A percentile compares a stretch with the other conserved stretches of the same genome.
Evolutionary conservation across 2,113 vertebrate genomes (phyloP).

Genomic region (Phyllostomus hastatus): DNA sequence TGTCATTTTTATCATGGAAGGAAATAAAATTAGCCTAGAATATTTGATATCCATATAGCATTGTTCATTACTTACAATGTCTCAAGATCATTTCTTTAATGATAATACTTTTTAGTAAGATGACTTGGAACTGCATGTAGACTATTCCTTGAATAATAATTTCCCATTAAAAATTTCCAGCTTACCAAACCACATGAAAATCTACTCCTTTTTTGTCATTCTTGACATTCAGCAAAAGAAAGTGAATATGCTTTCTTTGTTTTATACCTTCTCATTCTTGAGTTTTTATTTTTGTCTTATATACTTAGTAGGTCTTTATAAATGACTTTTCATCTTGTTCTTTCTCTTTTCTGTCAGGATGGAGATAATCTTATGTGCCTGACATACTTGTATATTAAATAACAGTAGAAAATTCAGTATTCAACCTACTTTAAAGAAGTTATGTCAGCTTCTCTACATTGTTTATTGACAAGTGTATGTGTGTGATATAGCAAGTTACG

Average conservation of each 20-base stretch:
- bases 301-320: not conserved
- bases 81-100: slow-evolving; percentile 16
- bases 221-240: not conserved
- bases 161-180: not conserved
- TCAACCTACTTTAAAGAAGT: not conserved
- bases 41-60: not conserved
- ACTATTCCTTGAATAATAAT: not conserved
- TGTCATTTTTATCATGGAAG: slow-evolving; percentile 26
- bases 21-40: not conserved
- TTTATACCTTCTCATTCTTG: slow-evolving; percentile 16
- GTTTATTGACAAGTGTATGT: not conserved
- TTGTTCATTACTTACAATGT: not conserved
- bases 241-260: not conserved
- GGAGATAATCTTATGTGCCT: not conserved
- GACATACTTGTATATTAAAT: not conserved
- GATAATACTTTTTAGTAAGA: not conserved
- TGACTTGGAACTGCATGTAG: not conserved
- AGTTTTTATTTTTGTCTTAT: slow-evolving; percentile 1
- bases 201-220: not conserved
- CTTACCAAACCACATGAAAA: not conserved
- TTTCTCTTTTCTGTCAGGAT: not conserved
- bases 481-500: not conserved
- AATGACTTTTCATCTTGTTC: not conserved
- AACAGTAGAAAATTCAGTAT: not conserved
- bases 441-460: not conserved